Base-by-base conservation (phyloP, 2,888 invertebrate species). In the Petrophora chlorosata region DNA sequence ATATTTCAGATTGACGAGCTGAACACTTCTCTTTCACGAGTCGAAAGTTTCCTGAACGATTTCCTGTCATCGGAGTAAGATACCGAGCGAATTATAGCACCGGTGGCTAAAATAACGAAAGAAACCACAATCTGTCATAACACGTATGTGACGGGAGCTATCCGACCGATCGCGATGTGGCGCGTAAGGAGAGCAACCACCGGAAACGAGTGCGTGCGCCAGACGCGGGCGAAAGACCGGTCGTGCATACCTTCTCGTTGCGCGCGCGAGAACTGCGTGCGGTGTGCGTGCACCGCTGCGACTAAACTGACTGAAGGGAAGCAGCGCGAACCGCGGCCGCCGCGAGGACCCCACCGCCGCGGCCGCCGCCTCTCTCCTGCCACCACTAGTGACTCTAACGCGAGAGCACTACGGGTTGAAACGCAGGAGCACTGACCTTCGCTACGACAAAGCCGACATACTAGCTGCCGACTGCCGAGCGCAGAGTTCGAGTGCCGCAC, bases 231-330 rank as follows among this genome's bases (percentile, higher is more conserved):
- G 53, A 48, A 56, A 43, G 57, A 60, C 61, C 67, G 63, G 65
- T 67, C 66, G 76, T 70, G 84, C 76, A 76, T 87, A 89, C 89
- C 90, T 89, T 88, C 85, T 87, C 85, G 85, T 79, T 70, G 76
- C 82, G 87, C 86, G 87, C 87, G 87, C 89, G 89, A 88, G 89
- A 88, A 87, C 89, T 90, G 90, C 90, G 90, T 89, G 85, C 89
- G 89, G 90, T 75, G 90, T 87, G 89, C 89, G 90, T 90, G 89
- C 90, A 89, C 89, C 90, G 89, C 88, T 82, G 84, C 80, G 82
- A 87, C 88, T 87, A 77, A 77, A 84, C 87, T 75, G 72, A 84
- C 86, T 75, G 72, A 76, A 79, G 79, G 79, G 76, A 81, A 76
- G 76, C 76, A 76, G 70, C 73, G 79, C 76, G 78, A 72, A 73